Evolutionary conservation across 2,113 vertebrate species (phyloP).

Genomic region (Piaya cayana): DNA sequence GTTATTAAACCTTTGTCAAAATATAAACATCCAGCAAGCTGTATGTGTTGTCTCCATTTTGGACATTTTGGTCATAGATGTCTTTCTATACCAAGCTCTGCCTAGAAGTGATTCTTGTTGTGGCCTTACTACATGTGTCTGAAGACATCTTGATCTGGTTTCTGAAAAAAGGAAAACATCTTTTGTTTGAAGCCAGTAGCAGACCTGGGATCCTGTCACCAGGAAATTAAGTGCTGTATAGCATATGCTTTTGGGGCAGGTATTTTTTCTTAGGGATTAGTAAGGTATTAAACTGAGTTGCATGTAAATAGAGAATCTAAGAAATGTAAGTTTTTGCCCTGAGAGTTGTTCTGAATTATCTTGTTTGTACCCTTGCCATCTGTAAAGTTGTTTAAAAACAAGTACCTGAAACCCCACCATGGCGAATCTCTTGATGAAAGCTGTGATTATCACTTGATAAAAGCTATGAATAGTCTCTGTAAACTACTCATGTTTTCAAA

Average conservation of each 20-base stretch:
- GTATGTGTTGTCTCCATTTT: background rate
- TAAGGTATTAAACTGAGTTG: background rate
- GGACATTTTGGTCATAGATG: background rate
- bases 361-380: background rate
- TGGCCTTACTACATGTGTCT: background rate
- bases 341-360: background rate
- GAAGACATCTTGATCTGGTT: background rate
- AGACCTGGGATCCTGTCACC: background rate
- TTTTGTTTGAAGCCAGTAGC: background rate
- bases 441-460: too few relatives aligned
- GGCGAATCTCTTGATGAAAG: background rate
- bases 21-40: background rate
- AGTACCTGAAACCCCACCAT: background rate
- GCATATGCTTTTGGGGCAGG: background rate
- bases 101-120: background rate
- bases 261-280: background rate
- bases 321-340: too few relatives aligned
- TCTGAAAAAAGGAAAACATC: background rate
- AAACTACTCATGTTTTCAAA: background rate
- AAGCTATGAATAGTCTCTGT: background rate
- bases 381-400: background rate
- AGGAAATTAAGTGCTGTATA: background rate
- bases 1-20: background rate
- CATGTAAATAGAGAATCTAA: too few relatives aligned
- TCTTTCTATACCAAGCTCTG: background rate